phyloP scores from a whole-genome alignment of 2,888 invertebrate species.

The Nomada flava region DNA sequence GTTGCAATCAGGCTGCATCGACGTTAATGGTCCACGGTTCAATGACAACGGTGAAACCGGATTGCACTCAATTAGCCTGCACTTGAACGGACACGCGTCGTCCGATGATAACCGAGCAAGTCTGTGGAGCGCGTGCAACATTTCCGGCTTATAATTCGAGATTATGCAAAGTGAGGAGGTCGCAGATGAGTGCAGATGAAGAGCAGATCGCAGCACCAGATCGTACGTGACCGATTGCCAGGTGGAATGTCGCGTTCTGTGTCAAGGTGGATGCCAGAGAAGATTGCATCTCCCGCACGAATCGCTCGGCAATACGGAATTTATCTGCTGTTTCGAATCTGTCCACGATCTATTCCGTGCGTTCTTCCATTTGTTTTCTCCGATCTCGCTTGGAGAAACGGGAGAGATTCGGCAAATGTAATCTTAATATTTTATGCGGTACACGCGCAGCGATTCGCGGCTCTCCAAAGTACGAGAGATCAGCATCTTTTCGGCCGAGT shows the following conservation, averaged over 20 bases:
- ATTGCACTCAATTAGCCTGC: constrained; percentile 16
- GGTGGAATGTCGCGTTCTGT: constrained; percentile 44
- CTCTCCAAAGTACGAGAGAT: not conserved
- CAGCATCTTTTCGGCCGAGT: not conserved
- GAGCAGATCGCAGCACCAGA: constrained; percentile 44
- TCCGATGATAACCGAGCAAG: constrained; percentile 29
- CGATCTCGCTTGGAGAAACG: not conserved
- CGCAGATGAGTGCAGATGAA: constrained; percentile 27
- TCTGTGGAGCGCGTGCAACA: constrained; percentile 30
- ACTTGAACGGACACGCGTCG: constrained; percentile 38
- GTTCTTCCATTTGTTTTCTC: not conserved
- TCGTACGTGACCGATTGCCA: constrained; percentile 56
- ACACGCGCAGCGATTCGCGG: not conserved
- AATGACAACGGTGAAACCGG: not conserved
- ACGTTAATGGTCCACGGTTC: constrained; percentile 10
- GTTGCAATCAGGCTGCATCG: not conserved
- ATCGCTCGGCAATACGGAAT: constrained; percentile 12
- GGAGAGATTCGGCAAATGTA: not conserved
- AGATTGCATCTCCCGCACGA: constrained; percentile 43
- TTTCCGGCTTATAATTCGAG: constrained; percentile 48
- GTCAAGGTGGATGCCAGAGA: constrained; percentile 40
- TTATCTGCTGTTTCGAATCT: constrained; percentile 37
- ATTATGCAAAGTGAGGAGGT: constrained; percentile 34
- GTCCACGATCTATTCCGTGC: not conserved
- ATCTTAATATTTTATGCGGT: not conserved